phyloP scores from a whole-genome alignment of 2,888 invertebrate genomes.

The Zelleria hepariella region DNA sequence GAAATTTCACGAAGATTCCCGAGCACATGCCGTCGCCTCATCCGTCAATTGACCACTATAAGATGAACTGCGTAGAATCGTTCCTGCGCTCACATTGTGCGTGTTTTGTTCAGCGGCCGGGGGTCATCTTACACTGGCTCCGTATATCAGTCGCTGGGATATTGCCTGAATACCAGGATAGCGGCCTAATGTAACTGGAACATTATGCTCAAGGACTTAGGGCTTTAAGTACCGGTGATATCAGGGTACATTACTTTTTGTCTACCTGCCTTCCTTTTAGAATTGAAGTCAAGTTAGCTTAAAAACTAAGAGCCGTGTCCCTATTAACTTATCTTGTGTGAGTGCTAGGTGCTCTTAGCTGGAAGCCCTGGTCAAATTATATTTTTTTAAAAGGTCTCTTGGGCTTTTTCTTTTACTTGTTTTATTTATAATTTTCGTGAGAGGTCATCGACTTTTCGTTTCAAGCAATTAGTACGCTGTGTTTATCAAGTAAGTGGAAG shows the following conservation, averaged over 20 bases:
- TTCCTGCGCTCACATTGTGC: not conserved
- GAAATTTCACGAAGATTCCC: not conserved
- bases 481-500: no score
- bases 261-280: not conserved
- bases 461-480: no score
- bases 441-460: no score
- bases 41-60: not conserved
- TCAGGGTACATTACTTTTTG: not conserved
- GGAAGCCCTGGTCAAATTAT: not conserved
- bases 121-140: constrained; percentile 20
- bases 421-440: no score
- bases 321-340: not conserved
- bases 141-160: constrained; percentile 22
- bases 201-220: constrained; percentile 2
- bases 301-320: not conserved
- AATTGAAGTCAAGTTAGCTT: not conserved
- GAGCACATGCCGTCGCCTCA: not conserved
- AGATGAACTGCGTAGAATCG: not conserved
- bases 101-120: constrained; percentile 10
- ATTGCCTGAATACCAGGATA: constrained; percentile 33
- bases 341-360: not conserved
- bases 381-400: no score
- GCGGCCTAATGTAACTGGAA: constrained; percentile 29
- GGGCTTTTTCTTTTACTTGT: no score
- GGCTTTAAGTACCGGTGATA: not conserved